Percentiles rank a stretch among this genome's conserved stretches.
phyloP scores from a whole-genome alignment of 1,140 invertebrate species.

The Pseudobourletiella spinata region DNA sequence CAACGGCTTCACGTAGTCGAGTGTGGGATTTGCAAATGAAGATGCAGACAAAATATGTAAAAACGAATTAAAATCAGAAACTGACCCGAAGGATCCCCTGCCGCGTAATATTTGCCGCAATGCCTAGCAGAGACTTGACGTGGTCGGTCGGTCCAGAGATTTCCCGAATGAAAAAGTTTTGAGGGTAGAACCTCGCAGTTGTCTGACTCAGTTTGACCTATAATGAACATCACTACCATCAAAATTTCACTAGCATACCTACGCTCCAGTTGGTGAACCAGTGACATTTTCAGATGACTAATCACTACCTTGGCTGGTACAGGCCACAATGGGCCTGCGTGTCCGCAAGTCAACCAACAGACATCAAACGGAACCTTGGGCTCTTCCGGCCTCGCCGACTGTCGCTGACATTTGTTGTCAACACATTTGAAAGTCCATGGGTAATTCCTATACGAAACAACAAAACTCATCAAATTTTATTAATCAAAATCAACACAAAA shows the following conservation, averaged over 20 bases:
- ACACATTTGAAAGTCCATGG: constrained; percentile 16
- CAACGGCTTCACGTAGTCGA: too few relatives aligned
- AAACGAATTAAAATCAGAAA: too few relatives aligned
- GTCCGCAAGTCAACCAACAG: constrained; percentile 24
- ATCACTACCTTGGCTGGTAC: background rate
- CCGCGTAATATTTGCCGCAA: background rate
- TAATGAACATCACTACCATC: too few relatives aligned
- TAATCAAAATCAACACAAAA: too few relatives aligned
- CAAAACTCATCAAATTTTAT: too few relatives aligned
- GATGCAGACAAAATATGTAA: background rate
- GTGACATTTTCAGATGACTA: background rate
- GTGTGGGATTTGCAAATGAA: too few relatives aligned
- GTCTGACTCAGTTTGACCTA: background rate
- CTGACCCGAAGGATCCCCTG: background rate
- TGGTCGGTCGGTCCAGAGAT: background rate
- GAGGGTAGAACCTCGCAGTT: background rate
- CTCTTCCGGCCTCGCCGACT: too few relatives aligned
- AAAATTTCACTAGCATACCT: too few relatives aligned
- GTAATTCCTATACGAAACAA: background rate
- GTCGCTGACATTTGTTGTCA: constrained; percentile 6
- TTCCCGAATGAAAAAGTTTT: constrained; percentile 4
- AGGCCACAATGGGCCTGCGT: constrained; percentile 11
- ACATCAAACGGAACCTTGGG: constrained; percentile 12
- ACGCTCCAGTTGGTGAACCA: too few relatives aligned
- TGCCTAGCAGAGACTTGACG: background rate